These are phyloP conservation scores for Serinus canaria DNA, from an alignment of 2,113 vertebrate genomes.

Conservation along the genomic window DNA sequence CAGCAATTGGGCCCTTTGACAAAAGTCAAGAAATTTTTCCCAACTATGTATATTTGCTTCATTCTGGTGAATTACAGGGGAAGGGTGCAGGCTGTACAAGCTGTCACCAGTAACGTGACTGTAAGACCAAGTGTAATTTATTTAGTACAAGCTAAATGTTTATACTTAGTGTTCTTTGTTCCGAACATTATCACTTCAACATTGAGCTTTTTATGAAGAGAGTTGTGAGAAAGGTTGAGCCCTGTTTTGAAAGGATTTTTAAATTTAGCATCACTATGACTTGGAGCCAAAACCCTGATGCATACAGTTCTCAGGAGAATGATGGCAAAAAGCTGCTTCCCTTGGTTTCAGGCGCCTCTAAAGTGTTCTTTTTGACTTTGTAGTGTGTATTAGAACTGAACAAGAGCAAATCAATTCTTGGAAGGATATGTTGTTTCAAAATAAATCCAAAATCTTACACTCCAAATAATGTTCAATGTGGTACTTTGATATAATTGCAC, in stretches of 20 bases:
- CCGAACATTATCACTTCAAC: not conserved
- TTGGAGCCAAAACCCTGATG: not conserved
- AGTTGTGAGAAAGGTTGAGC: conserved; percentile 24
- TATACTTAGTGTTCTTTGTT: conserved; percentile 10
- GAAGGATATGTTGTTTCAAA: not conserved
- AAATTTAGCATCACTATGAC: not conserved
- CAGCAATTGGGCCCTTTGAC: conserved; percentile 55
- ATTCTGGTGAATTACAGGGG: not conserved
- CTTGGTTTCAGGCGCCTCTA: not conserved
- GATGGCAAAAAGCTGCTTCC: not conserved
- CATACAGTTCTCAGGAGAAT: not conserved
- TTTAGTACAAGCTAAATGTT: conserved; percentile 19
- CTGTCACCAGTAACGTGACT: conserved; percentile 27
- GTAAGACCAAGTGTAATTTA: conserved; percentile 12
- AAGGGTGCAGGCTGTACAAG: not conserved
- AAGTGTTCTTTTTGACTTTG: not conserved
- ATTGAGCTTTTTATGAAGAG: conserved; percentile 1
- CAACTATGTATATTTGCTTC: conserved; percentile 2
- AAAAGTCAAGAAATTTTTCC: conserved; percentile 20
- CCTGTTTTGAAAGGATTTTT: conserved; percentile 10
- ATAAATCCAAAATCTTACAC: not conserved
- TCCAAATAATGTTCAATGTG: not conserved
- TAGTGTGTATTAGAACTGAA: not conserved
- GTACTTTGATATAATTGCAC: not conserved
- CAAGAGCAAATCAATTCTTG: not conserved